Evolutionary conservation across 1,140 invertebrate species (phyloP).

Genomic region (Listronotus oregonensis): DNA sequence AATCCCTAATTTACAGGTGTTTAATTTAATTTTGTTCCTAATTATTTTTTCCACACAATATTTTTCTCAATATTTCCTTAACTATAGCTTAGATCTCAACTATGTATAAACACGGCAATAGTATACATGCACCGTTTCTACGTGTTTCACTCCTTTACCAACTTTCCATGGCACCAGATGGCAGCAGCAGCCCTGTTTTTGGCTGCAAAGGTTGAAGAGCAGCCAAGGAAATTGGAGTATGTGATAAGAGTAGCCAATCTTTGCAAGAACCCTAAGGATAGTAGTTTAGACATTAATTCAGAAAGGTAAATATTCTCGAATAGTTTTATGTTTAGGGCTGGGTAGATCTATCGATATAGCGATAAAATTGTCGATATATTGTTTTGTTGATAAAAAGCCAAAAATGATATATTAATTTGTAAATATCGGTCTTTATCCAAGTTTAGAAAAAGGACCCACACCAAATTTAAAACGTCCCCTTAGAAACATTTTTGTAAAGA

Average conservation of each 20-base stretch:
- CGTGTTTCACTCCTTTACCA: constrained; percentile 88
- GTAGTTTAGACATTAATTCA: constrained; percentile 68
- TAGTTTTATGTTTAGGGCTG: too few relatives aligned
- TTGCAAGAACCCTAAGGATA: constrained; percentile 60
- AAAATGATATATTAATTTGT: too few relatives aligned
- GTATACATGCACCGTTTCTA: constrained; percentile 99
- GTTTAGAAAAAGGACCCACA: too few relatives aligned
- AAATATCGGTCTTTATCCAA: too few relatives aligned
- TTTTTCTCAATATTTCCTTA: constrained; percentile 46
- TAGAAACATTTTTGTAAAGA: too few relatives aligned
- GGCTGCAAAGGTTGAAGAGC: constrained; percentile 96
- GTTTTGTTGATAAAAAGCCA: too few relatives aligned
- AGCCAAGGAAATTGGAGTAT: constrained; percentile 94
- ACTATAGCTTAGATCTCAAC: constrained; percentile 69
- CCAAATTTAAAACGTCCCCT: too few relatives aligned
- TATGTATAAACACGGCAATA: constrained; percentile 93
- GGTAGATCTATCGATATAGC: too few relatives aligned
- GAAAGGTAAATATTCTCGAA: constrained; percentile 61
- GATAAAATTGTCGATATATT: too few relatives aligned
- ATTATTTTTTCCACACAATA: neutral
- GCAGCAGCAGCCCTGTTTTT: constrained; percentile 88
- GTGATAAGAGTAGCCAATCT: constrained; percentile 89
- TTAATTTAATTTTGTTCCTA: neutral
- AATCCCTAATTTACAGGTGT: too few relatives aligned
- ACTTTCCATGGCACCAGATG: constrained; percentile 83